These are phyloP conservation scores for Drosophila insularis DNA, from an alignment of 1,140 invertebrate genomes.

Conservation along the genomic window DNA sequence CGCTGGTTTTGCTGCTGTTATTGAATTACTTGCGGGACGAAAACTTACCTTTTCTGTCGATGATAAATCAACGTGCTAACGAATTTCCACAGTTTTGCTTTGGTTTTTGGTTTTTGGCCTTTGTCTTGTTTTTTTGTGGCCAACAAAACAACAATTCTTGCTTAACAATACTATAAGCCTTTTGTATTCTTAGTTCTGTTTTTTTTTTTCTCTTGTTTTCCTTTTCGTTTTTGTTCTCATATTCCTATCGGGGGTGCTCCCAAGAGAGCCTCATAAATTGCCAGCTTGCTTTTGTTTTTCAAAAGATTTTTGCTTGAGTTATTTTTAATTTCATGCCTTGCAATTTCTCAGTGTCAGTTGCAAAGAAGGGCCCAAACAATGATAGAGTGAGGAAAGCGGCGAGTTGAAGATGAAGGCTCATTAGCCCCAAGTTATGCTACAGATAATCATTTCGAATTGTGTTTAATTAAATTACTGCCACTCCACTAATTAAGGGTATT, in stretches of 20 bases:
- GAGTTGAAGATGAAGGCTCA: conserved; percentile 43
- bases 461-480: conserved; percentile 73
- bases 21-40: conserved; percentile 62
- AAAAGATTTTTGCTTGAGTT: conserved; percentile 71
- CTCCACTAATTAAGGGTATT: conserved; percentile 62
- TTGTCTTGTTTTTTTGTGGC: conserved; percentile 26
- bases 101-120: conserved; percentile 47
- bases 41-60: conserved; percentile 57
- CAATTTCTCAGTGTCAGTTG: conserved; percentile 77
- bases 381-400: conserved; percentile 21
- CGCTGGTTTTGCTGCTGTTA: conserved; percentile 45
- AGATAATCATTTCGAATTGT: conserved; percentile 58
- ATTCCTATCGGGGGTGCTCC: conserved; percentile 9
- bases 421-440: conserved; percentile 54
- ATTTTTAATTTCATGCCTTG: conserved; percentile 76
- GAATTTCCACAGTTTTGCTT: conserved; percentile 43
- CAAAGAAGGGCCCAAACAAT: conserved; percentile 11
- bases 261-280: conserved; percentile 68
- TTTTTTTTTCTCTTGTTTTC: not conserved
- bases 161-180: conserved; percentile 68
- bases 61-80: conserved; percentile 75
- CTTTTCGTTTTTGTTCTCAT: conserved; percentile 7
- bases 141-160: conserved; percentile 23
- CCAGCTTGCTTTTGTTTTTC: conserved; percentile 64
- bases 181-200: conserved; percentile 32